Percentiles rank a stretch among this genome's conserved stretches.
Conservation (phyloP, 2,113 vertebrate genomes). For the Raja brachyura region DNA sequence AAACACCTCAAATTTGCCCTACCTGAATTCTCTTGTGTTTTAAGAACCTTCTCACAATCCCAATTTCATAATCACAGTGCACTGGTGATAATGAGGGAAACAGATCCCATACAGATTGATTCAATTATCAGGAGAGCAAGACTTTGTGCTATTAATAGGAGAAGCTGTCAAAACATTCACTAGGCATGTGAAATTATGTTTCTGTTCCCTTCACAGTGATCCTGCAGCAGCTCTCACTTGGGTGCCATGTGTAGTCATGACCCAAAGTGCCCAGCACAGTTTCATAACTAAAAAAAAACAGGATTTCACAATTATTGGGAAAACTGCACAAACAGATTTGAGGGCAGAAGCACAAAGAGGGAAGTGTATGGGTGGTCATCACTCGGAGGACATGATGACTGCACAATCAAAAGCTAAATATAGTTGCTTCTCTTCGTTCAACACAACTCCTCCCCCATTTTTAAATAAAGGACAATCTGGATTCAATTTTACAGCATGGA, state of each 20-base stretch:
- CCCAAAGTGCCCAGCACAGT: too few species aligned
- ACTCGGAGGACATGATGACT: too few species aligned
- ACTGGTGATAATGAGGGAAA: not conserved
- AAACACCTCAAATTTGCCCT: not conserved
- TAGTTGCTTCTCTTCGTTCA: not conserved
- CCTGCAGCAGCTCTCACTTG: too few species aligned
- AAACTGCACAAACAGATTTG: too few species aligned
- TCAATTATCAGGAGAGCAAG: not conserved
- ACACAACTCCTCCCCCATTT: not conserved
- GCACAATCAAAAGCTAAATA: not conserved
- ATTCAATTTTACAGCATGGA: not conserved
- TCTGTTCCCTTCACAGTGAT: not conserved
- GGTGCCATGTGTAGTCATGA: too few species aligned
- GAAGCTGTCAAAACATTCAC: not conserved
- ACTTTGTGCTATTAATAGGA: too few species aligned
- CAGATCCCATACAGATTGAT: not conserved
- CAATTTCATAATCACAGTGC: not conserved
- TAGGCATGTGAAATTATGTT: not conserved
- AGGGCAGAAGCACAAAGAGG: too few species aligned
- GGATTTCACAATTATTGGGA: too few species aligned
- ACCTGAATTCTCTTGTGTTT: not conserved
- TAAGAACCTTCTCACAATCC: not conserved
- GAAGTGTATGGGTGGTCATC: too few species aligned
- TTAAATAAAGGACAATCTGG: not conserved
- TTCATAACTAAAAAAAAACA: too few species aligned